A percentile compares a stretch with the other conserved stretches of the same genome.
These are phyloP conservation scores for Drosophila kikkawai DNA, from an alignment of 1,140 invertebrate species.

Conservation along the genomic window DNA sequence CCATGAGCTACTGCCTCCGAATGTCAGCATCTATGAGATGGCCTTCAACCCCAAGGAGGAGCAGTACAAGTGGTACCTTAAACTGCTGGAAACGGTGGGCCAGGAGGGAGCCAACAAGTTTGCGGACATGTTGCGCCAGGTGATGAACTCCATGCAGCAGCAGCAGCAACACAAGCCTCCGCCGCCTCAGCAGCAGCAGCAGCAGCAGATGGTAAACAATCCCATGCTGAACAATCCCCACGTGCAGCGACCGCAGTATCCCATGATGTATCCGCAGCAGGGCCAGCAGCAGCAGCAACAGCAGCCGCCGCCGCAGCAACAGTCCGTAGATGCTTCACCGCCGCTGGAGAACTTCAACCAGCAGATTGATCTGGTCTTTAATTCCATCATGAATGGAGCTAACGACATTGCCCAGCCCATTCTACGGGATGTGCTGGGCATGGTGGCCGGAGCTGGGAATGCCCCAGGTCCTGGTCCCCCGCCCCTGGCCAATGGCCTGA, in stretches of 20 bases:
- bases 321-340: slow-evolving; percentile 63
- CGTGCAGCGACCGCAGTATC: slow-evolving; percentile 67
- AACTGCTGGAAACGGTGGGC: slow-evolving; percentile 78
- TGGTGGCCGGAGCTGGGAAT: slow-evolving; percentile 58
- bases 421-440: slow-evolving; percentile 75
- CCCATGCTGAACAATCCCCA: slow-evolving; percentile 65
- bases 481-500: slow-evolving; percentile 58
- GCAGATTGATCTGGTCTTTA: slow-evolving; percentile 83
- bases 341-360: slow-evolving; percentile 83
- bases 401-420: slow-evolving; percentile 83
- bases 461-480: slow-evolving; percentile 29
- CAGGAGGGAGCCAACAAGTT: slow-evolving; percentile 84
- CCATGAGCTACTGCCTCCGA: slow-evolving; percentile 82
- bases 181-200: slow-evolving; percentile 44
- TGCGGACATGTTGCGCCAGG: slow-evolving; percentile 78
- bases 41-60: slow-evolving; percentile 81
- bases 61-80: slow-evolving; percentile 84
- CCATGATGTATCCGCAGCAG: slow-evolving; percentile 58
- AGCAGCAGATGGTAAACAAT: slow-evolving; percentile 46
- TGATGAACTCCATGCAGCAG: slow-evolving; percentile 73
- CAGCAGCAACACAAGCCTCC: slow-evolving; percentile 41
- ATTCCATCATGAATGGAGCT: slow-evolving; percentile 81
- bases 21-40: slow-evolving; percentile 84
- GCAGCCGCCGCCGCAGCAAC: slow-evolving; percentile 46
- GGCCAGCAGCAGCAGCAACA: slow-evolving; percentile 52